phyloP scores from a whole-genome alignment of 1,140 invertebrate species.

The Trialeurodes vaporariorum region DNA sequence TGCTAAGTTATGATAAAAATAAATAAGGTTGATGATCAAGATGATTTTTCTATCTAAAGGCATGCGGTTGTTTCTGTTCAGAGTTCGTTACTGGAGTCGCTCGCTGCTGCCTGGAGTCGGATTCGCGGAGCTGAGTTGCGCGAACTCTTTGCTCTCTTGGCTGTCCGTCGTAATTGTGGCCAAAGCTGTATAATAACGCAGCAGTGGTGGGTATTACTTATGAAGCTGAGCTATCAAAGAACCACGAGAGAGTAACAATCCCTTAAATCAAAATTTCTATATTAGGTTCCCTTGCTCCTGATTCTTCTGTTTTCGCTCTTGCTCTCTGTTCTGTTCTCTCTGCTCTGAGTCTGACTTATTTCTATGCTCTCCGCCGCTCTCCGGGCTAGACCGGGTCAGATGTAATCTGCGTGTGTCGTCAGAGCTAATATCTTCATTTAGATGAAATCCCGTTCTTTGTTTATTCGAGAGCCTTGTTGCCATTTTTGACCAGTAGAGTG shows the following conservation, averaged over 20 bases:
- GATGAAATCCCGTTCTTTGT: too few relatives aligned
- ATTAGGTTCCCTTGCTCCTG: background rate
- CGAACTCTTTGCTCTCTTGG: too few relatives aligned
- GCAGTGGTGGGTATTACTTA: background rate
- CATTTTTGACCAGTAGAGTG: too few relatives aligned
- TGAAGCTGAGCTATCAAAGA: background rate
- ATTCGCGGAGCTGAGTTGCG: too few relatives aligned
- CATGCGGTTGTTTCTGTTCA: too few relatives aligned
- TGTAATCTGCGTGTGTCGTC: background rate
- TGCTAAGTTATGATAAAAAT: background rate
- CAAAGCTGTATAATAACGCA: background rate
- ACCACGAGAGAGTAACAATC: background rate
- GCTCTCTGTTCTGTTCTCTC: too few relatives aligned
- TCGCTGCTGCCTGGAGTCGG: background rate
- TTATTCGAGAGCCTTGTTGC: too few relatives aligned
- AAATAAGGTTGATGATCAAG: background rate
- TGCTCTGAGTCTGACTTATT: too few relatives aligned
- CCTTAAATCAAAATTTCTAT: background rate
- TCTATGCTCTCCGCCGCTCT: too few relatives aligned
- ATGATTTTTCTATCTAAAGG: conserved; percentile 1
- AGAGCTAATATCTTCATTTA: background rate
- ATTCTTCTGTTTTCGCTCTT: background rate
- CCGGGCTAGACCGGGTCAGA: too few relatives aligned
- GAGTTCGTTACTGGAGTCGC: background rate
- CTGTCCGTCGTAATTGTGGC: background rate